These are phyloP conservation scores for Sthenelais limicola DNA, from an alignment of 2,888 invertebrate species.

Conservation along the genomic window DNA sequence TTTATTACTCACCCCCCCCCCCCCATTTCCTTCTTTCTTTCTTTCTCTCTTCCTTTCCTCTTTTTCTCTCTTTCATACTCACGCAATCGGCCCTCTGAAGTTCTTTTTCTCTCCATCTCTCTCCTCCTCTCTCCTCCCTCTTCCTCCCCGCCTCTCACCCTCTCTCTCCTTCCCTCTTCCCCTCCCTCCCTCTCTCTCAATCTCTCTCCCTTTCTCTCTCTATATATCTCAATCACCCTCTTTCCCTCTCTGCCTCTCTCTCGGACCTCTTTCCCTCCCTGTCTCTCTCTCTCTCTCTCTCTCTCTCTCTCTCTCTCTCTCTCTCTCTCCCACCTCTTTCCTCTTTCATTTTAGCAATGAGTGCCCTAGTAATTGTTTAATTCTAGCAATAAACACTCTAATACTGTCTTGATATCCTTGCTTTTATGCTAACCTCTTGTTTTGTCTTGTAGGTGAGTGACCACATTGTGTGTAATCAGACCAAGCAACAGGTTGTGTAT, in stretches of 20 bases:
- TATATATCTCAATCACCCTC: neutral
- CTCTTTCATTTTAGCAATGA: too few species aligned
- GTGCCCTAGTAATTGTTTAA: too few species aligned
- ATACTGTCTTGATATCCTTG: too few species aligned
- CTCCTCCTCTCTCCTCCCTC: neutral
- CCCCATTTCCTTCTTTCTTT: too few species aligned
- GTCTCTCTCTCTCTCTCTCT: conserved; percentile 31
- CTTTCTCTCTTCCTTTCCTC: too few species aligned
- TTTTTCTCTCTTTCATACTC: neutral
- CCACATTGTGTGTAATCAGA: too few species aligned
- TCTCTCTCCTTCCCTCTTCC: neutral
- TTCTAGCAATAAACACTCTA: too few species aligned
- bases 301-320: conserved; percentile 26
- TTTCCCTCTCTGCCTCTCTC: conserved; percentile 3
- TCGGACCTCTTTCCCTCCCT: conserved; percentile 12
- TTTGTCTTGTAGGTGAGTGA: too few species aligned
- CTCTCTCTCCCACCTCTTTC: conserved; percentile 5
- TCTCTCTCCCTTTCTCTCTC: neutral
- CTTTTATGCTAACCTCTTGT: too few species aligned
- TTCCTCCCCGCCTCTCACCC: neutral
- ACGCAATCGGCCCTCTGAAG: too few species aligned
- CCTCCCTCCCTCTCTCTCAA: conserved; percentile 5
- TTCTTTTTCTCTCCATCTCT: neutral
- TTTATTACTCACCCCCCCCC: too few species aligned
- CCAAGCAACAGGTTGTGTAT: too few species aligned